A percentile compares a stretch with the other conserved stretches of the same genome.
Conservation (phyloP, 2,113 vertebrate species). For the Catharus fuscescens region DNA sequence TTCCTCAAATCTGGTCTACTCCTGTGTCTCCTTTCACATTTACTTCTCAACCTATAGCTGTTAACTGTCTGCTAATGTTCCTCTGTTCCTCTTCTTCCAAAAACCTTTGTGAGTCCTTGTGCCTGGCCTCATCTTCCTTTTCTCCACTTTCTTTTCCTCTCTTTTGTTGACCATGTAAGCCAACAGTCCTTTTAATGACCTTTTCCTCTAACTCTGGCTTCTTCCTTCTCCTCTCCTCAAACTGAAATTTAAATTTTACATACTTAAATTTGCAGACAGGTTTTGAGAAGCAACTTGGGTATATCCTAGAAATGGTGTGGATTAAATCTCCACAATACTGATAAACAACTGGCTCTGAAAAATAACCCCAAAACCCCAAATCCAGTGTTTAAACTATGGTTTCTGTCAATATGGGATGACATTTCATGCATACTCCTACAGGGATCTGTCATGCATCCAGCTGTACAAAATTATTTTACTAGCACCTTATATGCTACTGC, state of each 20-base stretch:
- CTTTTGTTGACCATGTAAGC: background rate
- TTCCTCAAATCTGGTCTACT: background rate
- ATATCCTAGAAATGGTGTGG: background rate
- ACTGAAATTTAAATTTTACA: background rate
- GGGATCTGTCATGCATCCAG: background rate
- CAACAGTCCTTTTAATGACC: background rate
- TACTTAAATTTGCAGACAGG: background rate
- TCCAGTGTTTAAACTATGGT: background rate
- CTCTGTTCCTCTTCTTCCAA: background rate
- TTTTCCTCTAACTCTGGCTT: background rate
- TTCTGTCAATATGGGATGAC: background rate
- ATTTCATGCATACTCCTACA: background rate
- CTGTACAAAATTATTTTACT: background rate
- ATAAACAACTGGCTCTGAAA: background rate
- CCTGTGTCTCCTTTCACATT: background rate
- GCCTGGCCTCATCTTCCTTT: background rate
- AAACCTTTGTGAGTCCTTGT: background rate
- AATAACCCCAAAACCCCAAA: fast-evolving
- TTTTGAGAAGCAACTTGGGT: background rate
- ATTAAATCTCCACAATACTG: background rate
- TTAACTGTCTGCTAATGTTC: background rate
- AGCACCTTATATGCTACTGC: background rate
- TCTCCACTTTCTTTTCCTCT: background rate
- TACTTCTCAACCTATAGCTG: background rate
- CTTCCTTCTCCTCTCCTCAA: background rate